phyloP scores from a whole-genome alignment of 2,113 vertebrate genomes.

The Tamias sibiricus region DNA sequence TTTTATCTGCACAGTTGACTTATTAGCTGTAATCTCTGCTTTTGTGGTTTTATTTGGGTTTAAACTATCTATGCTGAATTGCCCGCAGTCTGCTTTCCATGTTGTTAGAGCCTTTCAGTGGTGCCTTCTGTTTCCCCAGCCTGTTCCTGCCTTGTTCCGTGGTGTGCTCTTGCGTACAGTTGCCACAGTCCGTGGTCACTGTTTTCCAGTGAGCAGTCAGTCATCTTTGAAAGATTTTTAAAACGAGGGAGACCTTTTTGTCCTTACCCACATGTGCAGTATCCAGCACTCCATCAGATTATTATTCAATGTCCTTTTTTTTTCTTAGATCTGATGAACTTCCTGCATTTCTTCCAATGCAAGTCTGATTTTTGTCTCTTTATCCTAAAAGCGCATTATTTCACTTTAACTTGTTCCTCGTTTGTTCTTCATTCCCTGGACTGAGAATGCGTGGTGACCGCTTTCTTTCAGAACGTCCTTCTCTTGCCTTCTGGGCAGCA shows the following conservation, averaged over 20 bases:
- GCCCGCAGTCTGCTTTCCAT: neutral
- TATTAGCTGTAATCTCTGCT: neutral
- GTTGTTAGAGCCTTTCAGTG: neutral
- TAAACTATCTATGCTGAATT: conserved; percentile 1
- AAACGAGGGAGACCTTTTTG: neutral
- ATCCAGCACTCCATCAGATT: neutral
- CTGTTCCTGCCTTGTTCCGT: neutral
- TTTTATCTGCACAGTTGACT: neutral
- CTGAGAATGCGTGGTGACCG: too few species aligned
- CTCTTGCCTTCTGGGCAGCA: neutral
- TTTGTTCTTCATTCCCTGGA: too few species aligned
- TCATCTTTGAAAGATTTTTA: neutral
- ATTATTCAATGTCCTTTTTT: neutral
- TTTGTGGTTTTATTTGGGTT: neutral
- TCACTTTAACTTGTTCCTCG: neutral
- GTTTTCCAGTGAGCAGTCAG: neutral
- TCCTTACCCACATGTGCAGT: neutral
- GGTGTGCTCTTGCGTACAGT: neutral
- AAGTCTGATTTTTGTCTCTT: neutral
- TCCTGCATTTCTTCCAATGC: neutral
- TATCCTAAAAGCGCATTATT: neutral
- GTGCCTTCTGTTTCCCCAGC: neutral
- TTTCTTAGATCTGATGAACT: neutral
- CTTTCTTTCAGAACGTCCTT: neutral
- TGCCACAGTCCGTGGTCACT: neutral